Base-by-base conservation (phyloP, 1,140 invertebrate species). In the Pseudomyrmex flavicornis region DNA sequence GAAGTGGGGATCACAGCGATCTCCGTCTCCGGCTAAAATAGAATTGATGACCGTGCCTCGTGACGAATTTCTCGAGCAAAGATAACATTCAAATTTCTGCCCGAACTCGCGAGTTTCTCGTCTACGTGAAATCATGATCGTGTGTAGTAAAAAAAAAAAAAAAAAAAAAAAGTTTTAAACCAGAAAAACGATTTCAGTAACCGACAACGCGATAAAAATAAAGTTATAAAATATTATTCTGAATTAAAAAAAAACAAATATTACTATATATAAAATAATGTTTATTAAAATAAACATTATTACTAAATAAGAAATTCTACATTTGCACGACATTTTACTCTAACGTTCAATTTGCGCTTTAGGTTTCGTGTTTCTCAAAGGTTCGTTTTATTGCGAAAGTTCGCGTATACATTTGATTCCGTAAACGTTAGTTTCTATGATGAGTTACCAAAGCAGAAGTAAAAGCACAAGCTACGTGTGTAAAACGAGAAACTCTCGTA, bases 311-410 rank as follows among this genome's bases (percentile, higher is more conserved):
- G 15, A 26, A 52, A 52, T 13, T 0, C 35, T n/a, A 46, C 44
- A n/a, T 13, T 61, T 35, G 56, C 17, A 35, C 4, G 50, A 17
- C n/a, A n/a, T n/a, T 74, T 62, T 20, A 56, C 26, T 70, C 50
- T 54, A 13, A 9, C 8, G 44, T 10, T 62, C 15, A 20, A 22
- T 74, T 56, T 48, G 12, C 12, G 26, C 44, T 62, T 62, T 48
- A 17, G 20, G 17, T 44, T 48, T 46, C 35, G 35, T 20, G 59
- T 59, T 58, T 20, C 35, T 17, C 20, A 5, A 20, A 2, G 26
- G 56, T 20, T 61, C 3, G 56, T 62, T 74, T 74, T 74, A 74
- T 74, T 62, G 17, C 35, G 46, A 74, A 74, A 61, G 44, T 61
- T 13, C 26, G 26, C 58, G 56, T 74, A 7, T 35, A 35, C 35